These are phyloP conservation scores for Patella pellucida DNA, from an alignment of 2,888 invertebrate genomes.

Conservation along the genomic window DNA sequence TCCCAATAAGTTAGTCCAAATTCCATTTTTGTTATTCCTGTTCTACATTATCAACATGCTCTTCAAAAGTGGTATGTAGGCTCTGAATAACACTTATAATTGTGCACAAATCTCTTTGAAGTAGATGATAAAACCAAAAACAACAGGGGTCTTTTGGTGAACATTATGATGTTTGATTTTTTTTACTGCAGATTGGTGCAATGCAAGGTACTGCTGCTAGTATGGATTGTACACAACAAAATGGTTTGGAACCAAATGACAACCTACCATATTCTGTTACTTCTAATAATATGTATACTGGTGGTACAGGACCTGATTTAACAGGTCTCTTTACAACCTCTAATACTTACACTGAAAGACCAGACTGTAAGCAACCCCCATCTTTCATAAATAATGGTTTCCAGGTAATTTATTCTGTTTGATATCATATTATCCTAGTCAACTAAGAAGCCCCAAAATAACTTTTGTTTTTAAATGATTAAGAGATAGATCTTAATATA, in stretches of 20 bases:
- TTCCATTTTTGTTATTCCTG: too few relatives aligned
- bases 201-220: slow-evolving; percentile 41
- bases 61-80: too few relatives aligned
- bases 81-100: too few relatives aligned
- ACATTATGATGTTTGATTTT: neutral
- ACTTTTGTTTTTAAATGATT: too few relatives aligned
- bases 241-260: slow-evolving; percentile 25
- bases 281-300: slow-evolving; percentile 24
- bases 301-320: slow-evolving; percentile 48
- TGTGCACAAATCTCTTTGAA: too few relatives aligned
- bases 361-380: neutral
- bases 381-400: neutral
- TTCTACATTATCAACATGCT: too few relatives aligned
- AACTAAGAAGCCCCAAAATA: too few relatives aligned
- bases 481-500: too few relatives aligned
- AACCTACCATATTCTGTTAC: slow-evolving; percentile 38
- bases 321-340: slow-evolving; percentile 49
- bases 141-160: neutral
- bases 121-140: too few relatives aligned
- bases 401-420: too few relatives aligned
- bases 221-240: slow-evolving; percentile 26
- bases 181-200: slow-evolving; percentile 47
- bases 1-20: too few relatives aligned
- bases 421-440: too few relatives aligned
- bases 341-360: slow-evolving; percentile 25